Evolutionary conservation across 2,888 invertebrate species (phyloP).

Genomic region (Resseliella maxima): DNA sequence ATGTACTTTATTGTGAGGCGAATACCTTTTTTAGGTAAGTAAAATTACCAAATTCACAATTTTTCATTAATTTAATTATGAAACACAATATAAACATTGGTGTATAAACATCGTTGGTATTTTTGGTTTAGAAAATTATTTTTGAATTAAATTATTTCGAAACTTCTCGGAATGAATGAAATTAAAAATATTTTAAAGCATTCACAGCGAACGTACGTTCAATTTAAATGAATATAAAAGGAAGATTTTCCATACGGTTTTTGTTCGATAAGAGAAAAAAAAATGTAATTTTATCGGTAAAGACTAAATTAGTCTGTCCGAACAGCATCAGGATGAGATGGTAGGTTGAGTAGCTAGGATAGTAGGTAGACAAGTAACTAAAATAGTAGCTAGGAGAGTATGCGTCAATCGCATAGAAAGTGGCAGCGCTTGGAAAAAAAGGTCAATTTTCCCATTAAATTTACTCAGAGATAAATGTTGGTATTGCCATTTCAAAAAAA

Average conservation of each 20-base stretch:
- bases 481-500: not conserved
- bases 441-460: constrained; percentile 40
- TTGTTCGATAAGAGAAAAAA: not conserved
- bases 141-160: not conserved
- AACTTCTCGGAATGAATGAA: no score
- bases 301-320: constrained; percentile 31
- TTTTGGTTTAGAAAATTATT: no score
- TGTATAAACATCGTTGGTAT: no score
- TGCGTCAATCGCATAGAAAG: not conserved
- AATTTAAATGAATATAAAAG: no score
- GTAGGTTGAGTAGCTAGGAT: no score
- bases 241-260: not conserved
- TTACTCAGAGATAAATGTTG: constrained; percentile 9
- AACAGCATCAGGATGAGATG: no score
- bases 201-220: no score
- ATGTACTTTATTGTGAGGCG: constrained; percentile 31
- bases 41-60: not conserved
- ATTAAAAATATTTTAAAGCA: no score
- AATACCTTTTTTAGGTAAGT: constrained; percentile 42
- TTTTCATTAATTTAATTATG: not conserved
- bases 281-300: not conserved
- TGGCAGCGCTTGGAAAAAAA: not conserved
- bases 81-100: not conserved
- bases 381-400: no score
- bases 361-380: no score